Base-by-base conservation (phyloP, 1,140 invertebrate species). In the Drosophila sproati region DNA sequence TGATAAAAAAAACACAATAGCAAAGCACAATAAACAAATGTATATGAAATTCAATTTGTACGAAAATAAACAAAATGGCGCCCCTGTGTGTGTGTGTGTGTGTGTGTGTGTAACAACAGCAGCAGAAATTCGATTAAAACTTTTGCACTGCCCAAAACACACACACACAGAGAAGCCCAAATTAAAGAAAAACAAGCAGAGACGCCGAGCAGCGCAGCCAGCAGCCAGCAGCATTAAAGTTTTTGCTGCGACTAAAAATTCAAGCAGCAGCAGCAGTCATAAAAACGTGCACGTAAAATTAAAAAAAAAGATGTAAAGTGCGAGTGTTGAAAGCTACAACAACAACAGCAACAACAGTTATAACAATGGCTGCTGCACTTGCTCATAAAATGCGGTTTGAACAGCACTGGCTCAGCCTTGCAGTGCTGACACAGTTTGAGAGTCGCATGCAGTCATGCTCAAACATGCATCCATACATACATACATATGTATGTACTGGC, bases 51-150 rank as follows among this genome's bases (percentile, higher is more conserved):
- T 74, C 78, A 83, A 73, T 85, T 74, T 80, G 56, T 83, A 77
- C 52, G 37, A 75, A 77, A 87, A 69, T 69, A 87, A 80, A 82
- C 77, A 87, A 87, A 83, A 83, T 88, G 83, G 83, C 83, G 80
- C 32, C 64, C 35, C 29, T 72, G 61, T 78, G 62, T 43, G 32
- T 47, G 32, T 50, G 29, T 35, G 34, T 59, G 39, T 73, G 71
- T 62, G 34, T 68, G 31, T 73, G 50, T 68, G 35, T 48, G 31
- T 45, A 66, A 82, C 52, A 77, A 77, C 69, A 85, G 81, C 77
- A 74, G 61, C 76, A 89, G 71, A 73, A 83, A 85, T 89, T 89
- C 85, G 85, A 89, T 89, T 89, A 89, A 89, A 89, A 89, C 78
- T 89, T 89, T 88, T 89, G 34, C 76, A 56, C 59, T 68, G 71